These are phyloP conservation scores for Malaclemys terrapin DNA, from an alignment of 2,113 vertebrate genomes.

Conservation along the genomic window DNA sequence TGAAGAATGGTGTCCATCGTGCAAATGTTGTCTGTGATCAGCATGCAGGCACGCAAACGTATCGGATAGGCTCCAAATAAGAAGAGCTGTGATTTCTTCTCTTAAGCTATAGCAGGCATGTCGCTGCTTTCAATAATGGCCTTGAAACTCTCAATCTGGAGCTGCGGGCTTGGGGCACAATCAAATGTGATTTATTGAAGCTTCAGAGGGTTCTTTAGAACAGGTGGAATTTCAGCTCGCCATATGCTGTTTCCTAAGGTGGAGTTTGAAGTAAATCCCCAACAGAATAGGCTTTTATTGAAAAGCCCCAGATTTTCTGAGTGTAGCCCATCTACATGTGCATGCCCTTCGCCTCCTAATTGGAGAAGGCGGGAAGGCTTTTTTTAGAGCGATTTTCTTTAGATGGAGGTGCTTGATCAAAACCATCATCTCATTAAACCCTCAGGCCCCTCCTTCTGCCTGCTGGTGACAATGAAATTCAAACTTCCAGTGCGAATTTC, in stretches of 20 bases:
- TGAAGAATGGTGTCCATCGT: fast-evolving
- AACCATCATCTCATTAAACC: background rate
- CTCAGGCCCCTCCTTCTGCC: background rate
- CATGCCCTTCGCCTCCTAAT: background rate
- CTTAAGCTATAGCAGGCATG: background rate
- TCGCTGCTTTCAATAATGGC: background rate
- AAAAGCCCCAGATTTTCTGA: background rate
- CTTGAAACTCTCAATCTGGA: background rate
- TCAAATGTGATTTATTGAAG: fast-evolving
- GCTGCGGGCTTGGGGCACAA: background rate
- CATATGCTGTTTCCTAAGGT: background rate
- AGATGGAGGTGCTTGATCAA: background rate
- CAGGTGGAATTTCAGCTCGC: background rate
- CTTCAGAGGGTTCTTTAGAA: background rate
- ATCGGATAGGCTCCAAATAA: background rate
- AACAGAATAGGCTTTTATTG: background rate
- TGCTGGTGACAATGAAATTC: background rate
- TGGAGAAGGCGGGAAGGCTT: background rate
- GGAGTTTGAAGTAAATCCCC: background rate
- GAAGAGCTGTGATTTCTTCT: background rate
- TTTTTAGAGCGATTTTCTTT: background rate
- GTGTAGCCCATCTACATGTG: fast-evolving
- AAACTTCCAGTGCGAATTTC: background rate
- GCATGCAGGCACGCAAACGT: background rate
- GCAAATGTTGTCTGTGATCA: background rate